Evolutionary conservation across 2,797 vertebrate genomes (phyloP), one percentile per base, ranked within the genome.

Genomic region (Linurgus olivaceus): DNA sequence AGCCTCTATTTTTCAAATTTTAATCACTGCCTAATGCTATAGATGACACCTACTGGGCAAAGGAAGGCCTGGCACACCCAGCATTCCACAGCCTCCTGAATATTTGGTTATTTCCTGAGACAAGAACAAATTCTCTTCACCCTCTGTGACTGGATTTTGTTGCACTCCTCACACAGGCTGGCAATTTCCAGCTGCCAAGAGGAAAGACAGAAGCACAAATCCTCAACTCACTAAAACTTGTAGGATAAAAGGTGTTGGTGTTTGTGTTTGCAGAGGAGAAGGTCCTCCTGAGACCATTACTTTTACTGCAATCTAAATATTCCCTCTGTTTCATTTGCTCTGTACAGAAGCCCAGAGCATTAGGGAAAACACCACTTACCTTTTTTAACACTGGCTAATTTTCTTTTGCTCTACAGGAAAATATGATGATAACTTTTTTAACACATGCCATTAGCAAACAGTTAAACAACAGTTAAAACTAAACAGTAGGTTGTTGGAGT

Each of bases 11-110:
- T 66, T 71, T 85, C 52, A n/a, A 79, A 62, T 77, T 54, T 65
- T 74, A 80, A 79, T 62, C 67, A 48, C 33, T 94, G 50, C 24
- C 50, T 85, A 89, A 72, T 94, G 94, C 91, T 48, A 21, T 6
- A 96, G 75, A 80, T 91, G 94, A 96, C 92, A 95, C 75, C 93
- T 96, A 79, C 94, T 93, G 95, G 93, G 61, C 94, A 93, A 77
- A 89, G 2, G 33, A 61, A 85, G 45, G 50, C 42, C 66, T 86
- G 84, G 81, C 86, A 86, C 55, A 66, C 13, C 54, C 58, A 68
- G 65, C 59, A 68, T 29, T 48, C 20, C 67, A 40, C 19, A 70
- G 50, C n/a, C 35, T 40, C n/a, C 47, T 14, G 25, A 65, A 33
- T 38, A 38, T 44, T 38, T 33, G 4, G 13, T 35, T 59, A 29